phyloP scores from a whole-genome alignment of 2,113 vertebrate species.

The Prinia subflava region DNA sequence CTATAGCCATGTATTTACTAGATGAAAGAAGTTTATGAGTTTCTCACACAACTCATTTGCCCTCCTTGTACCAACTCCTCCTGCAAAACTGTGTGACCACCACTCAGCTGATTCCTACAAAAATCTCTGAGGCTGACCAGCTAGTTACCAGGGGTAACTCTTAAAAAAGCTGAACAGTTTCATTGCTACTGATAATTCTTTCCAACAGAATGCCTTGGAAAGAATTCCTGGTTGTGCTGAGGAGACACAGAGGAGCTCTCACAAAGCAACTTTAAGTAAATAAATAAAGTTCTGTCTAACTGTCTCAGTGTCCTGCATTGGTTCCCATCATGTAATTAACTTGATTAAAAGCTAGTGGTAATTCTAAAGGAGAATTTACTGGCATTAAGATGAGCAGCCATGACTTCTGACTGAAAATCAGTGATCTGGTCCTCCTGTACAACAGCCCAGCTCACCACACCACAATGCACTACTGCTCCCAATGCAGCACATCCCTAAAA shows the following conservation, averaged over 20 bases:
- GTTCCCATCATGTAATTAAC: neutral
- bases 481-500: neutral
- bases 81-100: neutral
- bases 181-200: neutral
- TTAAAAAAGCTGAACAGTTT: neutral
- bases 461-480: neutral
- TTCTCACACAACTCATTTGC: neutral
- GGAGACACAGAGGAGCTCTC: neutral
- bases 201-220: neutral
- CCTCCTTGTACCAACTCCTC: neutral
- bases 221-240: neutral
- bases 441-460: neutral
- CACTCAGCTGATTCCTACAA: neutral
- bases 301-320: neutral
- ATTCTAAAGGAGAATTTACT: neutral
- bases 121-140: neutral
- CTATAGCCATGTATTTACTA: fast-evolving
- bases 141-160: neutral
- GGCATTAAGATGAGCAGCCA: neutral
- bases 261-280: neutral
- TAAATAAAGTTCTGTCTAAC: neutral
- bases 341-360: neutral
- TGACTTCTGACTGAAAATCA: neutral
- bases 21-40: neutral
- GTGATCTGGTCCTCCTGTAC: neutral